Conservation (phyloP, 2,888 invertebrate species). For the Nesidiocoris tenuis region DNA sequence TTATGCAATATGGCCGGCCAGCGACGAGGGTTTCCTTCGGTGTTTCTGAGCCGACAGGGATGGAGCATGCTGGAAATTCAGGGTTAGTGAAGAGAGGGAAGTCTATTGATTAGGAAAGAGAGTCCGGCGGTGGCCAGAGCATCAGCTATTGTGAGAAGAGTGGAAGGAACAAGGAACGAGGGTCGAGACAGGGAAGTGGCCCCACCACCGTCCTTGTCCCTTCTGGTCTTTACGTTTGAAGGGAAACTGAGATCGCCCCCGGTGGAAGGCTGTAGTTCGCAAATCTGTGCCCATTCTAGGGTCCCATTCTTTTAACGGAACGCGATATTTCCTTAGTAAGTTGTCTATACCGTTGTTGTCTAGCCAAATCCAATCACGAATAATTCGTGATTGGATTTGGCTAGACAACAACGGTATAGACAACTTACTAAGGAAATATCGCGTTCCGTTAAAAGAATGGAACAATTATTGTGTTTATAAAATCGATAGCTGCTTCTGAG, state of each 20-base stretch:
- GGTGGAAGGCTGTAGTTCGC: not conserved
- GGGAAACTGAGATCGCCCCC: not conserved
- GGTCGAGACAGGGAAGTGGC: not conserved
- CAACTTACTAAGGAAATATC: no score
- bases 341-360: no score
- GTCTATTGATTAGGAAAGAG: not conserved
- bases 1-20: not conserved
- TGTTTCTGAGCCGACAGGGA: not conserved
- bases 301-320: no score
- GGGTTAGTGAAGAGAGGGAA: not conserved
- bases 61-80: not conserved
- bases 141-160: not conserved
- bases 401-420: no score
- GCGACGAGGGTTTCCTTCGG: not conserved
- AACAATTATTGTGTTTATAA: no score
- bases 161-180: not conserved
- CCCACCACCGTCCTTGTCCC: not conserved
- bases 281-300: no score
- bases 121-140: not conserved
- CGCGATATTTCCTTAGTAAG: no score
- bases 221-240: not conserved
- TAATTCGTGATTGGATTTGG: no score
- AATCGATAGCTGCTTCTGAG: no score
- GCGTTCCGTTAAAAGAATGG: no score
- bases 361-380: no score